A percentile compares a stretch with the other conserved stretches of the same genome.
Conservation (phyloP, 2,797 vertebrate genomes). For the Gymnoscopelus braueri region DNA sequence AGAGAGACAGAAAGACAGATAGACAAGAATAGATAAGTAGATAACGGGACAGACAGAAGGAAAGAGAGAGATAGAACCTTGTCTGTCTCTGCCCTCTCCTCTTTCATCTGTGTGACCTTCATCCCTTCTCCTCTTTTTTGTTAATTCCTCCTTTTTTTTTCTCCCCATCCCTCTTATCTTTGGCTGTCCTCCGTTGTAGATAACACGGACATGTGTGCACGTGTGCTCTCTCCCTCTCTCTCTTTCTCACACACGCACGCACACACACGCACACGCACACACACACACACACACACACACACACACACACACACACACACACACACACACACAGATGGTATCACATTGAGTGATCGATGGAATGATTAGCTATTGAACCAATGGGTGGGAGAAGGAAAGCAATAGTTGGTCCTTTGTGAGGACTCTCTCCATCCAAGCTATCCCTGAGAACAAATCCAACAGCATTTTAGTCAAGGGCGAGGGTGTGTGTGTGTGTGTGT, state of each 20-base stretch:
- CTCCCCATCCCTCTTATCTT: constrained; percentile 58
- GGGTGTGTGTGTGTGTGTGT: constrained; percentile 31
- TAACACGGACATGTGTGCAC: constrained; percentile 42
- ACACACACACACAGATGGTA: constrained; percentile 61
- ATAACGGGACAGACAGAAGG: no score
- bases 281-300: constrained; percentile 13
- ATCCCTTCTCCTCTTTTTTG: constrained; percentile 54
- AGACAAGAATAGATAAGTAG: no score
- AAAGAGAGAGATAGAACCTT: background rate
- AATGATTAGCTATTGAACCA: constrained; percentile 78
- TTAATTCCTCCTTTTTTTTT: constrained; percentile 50
- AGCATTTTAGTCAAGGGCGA: constrained; percentile 35
- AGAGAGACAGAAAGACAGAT: no score
- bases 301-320: constrained; percentile 35
- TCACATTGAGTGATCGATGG: constrained; percentile 64
- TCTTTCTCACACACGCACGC: constrained; percentile 2
- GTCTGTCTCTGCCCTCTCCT: constrained; percentile 51
- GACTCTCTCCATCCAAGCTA: constrained; percentile 70
- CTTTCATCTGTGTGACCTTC: constrained; percentile 71
- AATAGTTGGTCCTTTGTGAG: constrained; percentile 67
- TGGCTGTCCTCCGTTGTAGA: constrained; percentile 60
- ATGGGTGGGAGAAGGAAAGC: constrained; percentile 64
- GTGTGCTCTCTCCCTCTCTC: background rate
- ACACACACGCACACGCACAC: background rate
- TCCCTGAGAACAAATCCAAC: constrained; percentile 60